A percentile compares a stretch with the other conserved stretches of the same genome.
Evolutionary conservation across 2,113 vertebrate species (phyloP).

Genomic region (Rhipidura dahli): DNA sequence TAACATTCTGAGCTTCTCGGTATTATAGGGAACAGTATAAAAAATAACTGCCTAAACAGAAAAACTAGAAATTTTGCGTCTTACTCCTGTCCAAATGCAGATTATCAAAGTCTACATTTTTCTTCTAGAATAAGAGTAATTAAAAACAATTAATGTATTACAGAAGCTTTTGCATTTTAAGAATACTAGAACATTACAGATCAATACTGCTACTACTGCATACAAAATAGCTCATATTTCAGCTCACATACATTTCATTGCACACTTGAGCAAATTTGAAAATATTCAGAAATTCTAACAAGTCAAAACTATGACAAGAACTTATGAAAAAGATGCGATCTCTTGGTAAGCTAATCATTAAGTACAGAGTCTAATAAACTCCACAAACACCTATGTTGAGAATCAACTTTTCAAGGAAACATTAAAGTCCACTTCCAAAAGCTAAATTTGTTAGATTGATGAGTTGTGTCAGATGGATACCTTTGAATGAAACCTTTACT

Average conservation of each 20-base stretch:
- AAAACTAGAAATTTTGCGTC: neutral
- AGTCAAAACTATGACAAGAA: neutral
- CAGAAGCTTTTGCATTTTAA: neutral
- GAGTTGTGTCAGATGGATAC: neutral
- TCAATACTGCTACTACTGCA: neutral
- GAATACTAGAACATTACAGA: neutral
- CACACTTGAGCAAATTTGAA: neutral
- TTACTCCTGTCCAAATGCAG: neutral
- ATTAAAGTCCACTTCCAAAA: neutral
- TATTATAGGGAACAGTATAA: neutral
- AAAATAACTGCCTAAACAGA: neutral
- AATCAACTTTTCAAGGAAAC: neutral
- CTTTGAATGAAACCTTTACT: neutral
- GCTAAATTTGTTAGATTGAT: constrained; percentile 10
- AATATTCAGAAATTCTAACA: neutral
- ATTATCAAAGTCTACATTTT: neutral
- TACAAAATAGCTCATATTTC: neutral
- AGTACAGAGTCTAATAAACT: neutral
- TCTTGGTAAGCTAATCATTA: neutral
- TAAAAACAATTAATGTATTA: neutral
- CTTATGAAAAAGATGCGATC: neutral
- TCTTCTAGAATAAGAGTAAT: neutral
- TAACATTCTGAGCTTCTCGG: neutral
- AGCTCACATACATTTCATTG: neutral
- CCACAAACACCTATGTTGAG: neutral